Evolutionary conservation across 2,888 invertebrate species (phyloP).

Genomic region (Cheilosia impressa): DNA sequence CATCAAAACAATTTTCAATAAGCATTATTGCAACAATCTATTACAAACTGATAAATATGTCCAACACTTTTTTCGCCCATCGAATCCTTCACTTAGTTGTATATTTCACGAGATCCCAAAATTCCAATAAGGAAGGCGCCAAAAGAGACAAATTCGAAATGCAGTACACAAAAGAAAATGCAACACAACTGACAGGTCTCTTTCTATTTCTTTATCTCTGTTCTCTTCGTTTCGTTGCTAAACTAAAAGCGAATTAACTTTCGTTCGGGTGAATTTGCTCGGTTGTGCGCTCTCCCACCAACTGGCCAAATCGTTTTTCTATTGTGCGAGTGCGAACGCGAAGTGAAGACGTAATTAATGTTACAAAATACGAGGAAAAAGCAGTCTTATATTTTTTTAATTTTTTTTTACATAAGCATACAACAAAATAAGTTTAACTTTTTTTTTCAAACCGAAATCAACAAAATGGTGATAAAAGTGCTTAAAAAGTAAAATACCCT

Average conservation of each 20-base stretch:
- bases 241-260: conserved; percentile 6
- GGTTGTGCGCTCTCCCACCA: conserved; percentile 44
- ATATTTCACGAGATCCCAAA: neutral
- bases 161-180: conserved; percentile 26
- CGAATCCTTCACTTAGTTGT: neutral
- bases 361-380: conserved; percentile 64
- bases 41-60: too few relatives aligned
- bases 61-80: neutral
- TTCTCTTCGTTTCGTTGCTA: conserved; percentile 9
- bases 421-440: conserved; percentile 46
- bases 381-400: conserved; percentile 28
- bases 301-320: conserved; percentile 65
- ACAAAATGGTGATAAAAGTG: conserved; percentile 27
- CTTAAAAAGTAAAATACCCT: conserved; percentile 11
- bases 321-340: conserved; percentile 73
- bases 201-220: conserved; percentile 11
- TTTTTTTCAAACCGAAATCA: conserved; percentile 39
- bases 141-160: conserved; percentile 20
- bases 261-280: conserved; percentile 22
- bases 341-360: conserved; percentile 74
- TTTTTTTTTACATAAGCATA: conserved; percentile 69
- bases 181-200: conserved; percentile 32
- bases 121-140: neutral
- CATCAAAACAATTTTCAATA: too few relatives aligned
- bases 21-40: too few relatives aligned